phyloP scores from a whole-genome alignment of 2,797 vertebrate species.

The Tenualosa thibaudeaui region DNA sequence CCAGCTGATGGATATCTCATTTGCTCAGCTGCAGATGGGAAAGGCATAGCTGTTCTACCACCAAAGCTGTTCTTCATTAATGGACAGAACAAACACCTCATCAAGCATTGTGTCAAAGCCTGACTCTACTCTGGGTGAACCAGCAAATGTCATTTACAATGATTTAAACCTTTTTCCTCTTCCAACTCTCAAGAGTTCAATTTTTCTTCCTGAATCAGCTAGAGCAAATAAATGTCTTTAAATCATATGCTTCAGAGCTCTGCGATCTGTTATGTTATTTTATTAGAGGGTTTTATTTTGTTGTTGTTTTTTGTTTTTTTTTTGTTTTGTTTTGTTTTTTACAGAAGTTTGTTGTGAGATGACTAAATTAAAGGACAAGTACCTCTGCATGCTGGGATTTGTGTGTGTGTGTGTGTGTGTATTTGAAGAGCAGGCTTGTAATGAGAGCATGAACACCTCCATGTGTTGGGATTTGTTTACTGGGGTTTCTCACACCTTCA shows the following conservation, averaged over 20 bases:
- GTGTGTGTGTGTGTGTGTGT: not conserved
- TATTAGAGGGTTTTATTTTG: not conserved
- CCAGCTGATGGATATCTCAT: not conserved
- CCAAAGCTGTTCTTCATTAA: constrained; percentile 1
- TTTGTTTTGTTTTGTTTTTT: not conserved
- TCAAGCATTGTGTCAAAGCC: not conserved
- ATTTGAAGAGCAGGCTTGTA: too few relatives aligned
- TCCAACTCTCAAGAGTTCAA: not conserved
- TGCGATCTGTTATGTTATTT: not conserved
- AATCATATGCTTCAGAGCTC: not conserved
- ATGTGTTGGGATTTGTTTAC: too few relatives aligned
- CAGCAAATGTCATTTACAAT: not conserved
- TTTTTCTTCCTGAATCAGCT: not conserved
- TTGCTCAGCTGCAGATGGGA: not conserved
- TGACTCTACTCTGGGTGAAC: not conserved
- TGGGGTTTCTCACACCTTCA: not conserved
- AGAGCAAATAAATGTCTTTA: not conserved
- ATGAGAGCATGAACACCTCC: too few relatives aligned
- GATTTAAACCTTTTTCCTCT: not conserved
- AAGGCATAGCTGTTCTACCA: not conserved
- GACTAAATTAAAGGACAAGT: not conserved
- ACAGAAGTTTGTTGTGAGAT: not conserved
- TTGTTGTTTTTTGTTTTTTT: too few relatives aligned
- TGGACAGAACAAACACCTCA: not conserved
- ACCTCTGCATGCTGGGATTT: not conserved